Percentiles rank a stretch among this genome's conserved stretches.
phyloP scores from a whole-genome alignment of 2,113 vertebrate genomes.

The Lethenteron reissneri region DNA sequence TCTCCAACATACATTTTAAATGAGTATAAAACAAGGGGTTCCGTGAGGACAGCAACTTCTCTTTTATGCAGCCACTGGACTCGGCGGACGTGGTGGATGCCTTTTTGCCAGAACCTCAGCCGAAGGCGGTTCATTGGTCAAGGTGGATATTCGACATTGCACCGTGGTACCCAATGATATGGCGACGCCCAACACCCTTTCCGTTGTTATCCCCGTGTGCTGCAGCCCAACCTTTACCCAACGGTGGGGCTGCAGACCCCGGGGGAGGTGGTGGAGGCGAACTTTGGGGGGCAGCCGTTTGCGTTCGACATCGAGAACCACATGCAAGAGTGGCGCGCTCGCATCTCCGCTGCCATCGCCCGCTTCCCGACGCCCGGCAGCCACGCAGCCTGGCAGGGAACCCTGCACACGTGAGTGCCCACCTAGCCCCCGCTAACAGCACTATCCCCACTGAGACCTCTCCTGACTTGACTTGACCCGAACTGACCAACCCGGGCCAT shows the following conservation, averaged over 20 bases:
- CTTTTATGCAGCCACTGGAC: constrained; percentile 13
- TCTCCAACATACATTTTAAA: background rate
- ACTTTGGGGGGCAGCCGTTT: constrained; percentile 90
- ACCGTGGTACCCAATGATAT: too few relatives aligned
- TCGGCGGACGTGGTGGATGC: too few relatives aligned
- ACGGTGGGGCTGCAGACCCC: constrained; percentile 94
- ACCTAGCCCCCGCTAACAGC: constrained; percentile 2
- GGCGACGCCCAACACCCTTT: too few relatives aligned
- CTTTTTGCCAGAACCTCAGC: too few relatives aligned
- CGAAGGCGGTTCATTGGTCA: too few relatives aligned
- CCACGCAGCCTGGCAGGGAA: constrained; percentile 93
- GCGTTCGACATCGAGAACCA: constrained; percentile 97
- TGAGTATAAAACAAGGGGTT: constrained; percentile 9
- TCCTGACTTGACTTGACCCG: too few relatives aligned
- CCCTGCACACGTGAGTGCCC: constrained; percentile 77
- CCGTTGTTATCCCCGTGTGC: constrained; percentile 11
- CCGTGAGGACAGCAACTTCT: constrained; percentile 7
- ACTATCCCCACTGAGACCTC: too few relatives aligned
- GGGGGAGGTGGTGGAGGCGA: constrained; percentile 88
- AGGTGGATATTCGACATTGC: too few relatives aligned
- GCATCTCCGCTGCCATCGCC: constrained; percentile 85
- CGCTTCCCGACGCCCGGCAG: constrained; percentile 70
- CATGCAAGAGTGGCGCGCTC: constrained; percentile 93
- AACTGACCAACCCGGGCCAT: too few relatives aligned
- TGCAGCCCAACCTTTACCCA: constrained; percentile 87